Percentiles rank a stretch among this genome's conserved stretches.
Evolutionary conservation across 2,797 vertebrate species (phyloP).

Genomic region (Hemitrygon akajei): DNA sequence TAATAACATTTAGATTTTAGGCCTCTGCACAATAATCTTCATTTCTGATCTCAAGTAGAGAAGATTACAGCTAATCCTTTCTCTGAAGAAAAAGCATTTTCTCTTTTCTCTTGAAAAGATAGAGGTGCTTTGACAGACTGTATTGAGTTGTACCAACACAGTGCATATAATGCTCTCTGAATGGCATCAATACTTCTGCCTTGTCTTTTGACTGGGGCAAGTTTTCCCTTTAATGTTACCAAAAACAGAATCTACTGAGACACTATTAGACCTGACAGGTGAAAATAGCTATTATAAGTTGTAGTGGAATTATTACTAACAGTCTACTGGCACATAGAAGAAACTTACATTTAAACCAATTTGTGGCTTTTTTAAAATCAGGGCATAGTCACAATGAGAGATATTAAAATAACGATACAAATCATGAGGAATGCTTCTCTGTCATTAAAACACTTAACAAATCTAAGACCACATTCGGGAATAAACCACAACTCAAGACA

Average conservation of each 20-base stretch:
- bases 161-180: not conserved
- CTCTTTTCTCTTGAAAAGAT: not conserved
- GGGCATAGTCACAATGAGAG: too few species aligned
- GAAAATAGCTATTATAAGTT: not conserved
- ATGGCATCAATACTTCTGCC: not conserved
- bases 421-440: not conserved
- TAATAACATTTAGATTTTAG: not conserved
- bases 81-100: not conserved
- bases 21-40: not conserved
- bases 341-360: not conserved
- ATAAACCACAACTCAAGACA: not conserved
- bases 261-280: not conserved
- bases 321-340: not conserved
- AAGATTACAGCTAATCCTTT: too few species aligned
- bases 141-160: too few species aligned
- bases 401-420: not conserved
- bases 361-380: not conserved
- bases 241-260: not conserved
- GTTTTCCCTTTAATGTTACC: not conserved
- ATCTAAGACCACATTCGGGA: not conserved
- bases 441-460: not conserved
- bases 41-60: not conserved
- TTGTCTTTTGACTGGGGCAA: not conserved
- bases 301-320: not conserved
- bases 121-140: not conserved